Percentiles rank a stretch among this genome's conserved stretches.
Evolutionary conservation across 1,140 invertebrate species (phyloP).

Genomic region (Pararge aegeria): DNA sequence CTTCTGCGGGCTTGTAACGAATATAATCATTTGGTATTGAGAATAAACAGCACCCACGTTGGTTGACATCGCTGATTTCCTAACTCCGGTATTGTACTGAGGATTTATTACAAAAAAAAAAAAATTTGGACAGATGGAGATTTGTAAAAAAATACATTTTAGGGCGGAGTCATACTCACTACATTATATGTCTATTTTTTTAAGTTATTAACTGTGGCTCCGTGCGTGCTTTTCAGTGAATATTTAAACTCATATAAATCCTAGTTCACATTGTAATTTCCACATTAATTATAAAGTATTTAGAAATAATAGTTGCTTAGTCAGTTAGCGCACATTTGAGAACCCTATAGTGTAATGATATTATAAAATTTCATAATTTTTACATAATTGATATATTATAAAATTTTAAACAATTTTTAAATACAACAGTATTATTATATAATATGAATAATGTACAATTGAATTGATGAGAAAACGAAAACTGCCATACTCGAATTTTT

Average conservation of each 20-base stretch:
- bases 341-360: background rate
- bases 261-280: background rate
- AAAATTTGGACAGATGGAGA: too few relatives aligned
- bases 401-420: background rate
- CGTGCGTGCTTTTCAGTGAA: too few relatives aligned
- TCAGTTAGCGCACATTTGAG: conserved; percentile 1
- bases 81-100: too few relatives aligned
- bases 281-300: background rate
- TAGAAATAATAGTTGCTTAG: background rate
- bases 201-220: too few relatives aligned
- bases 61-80: too few relatives aligned
- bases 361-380: background rate
- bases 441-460: background rate
- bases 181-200: too few relatives aligned
- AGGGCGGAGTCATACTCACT: too few relatives aligned
- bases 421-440: background rate
- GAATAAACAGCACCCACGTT: too few relatives aligned
- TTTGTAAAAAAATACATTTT: too few relatives aligned
- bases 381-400: background rate
- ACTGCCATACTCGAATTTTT: conserved; percentile 72
- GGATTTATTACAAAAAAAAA: too few relatives aligned
- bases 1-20: too few relatives aligned
- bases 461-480: conserved; percentile 34
- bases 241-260: background rate
- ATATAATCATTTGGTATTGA: too few relatives aligned